phyloP scores from a whole-genome alignment of 64 coral and sea anemone genomes.

The Stichodactyla mertensii region DNA sequence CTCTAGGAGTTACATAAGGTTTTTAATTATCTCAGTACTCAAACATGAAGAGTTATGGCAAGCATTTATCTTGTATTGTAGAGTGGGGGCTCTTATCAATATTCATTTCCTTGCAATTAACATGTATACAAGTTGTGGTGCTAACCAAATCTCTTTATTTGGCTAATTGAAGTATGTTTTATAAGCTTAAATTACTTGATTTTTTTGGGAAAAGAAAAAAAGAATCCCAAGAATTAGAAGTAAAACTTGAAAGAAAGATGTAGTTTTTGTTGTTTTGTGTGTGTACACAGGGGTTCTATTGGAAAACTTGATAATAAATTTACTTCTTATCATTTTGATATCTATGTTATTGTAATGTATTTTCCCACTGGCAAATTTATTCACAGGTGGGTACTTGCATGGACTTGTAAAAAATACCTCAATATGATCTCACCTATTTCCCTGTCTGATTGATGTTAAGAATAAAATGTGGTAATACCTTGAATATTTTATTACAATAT shows the following conservation, averaged over 20 bases:
- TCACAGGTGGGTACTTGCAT: not conserved
- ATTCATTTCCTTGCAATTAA: not conserved
- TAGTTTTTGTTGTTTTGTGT: not conserved
- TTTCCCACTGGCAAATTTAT: not conserved
- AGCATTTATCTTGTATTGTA: too few species aligned
- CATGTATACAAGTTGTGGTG: not conserved
- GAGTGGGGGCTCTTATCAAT: not conserved
- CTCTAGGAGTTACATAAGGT: too few species aligned
- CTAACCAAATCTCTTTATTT: not conserved
- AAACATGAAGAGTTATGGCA: too few species aligned
- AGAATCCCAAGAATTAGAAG: not conserved
- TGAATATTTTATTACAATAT: too few species aligned
- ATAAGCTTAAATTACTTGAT: not conserved
- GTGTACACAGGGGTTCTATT: too few species aligned
- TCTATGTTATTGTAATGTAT: not conserved
- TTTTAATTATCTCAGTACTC: too few species aligned
- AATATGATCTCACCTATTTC: too few species aligned
- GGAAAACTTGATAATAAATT: not conserved
- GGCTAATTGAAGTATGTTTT: not conserved
- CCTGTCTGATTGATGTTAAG: too few species aligned
- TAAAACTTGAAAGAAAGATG: not conserved
- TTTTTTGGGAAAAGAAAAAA: not conserved
- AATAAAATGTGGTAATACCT: too few species aligned
- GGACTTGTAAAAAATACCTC: too few species aligned
- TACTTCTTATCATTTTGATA: not conserved